Evolutionary conservation across 2,888 invertebrate species (phyloP).

Genomic region (Dolichopus griseipennis): DNA sequence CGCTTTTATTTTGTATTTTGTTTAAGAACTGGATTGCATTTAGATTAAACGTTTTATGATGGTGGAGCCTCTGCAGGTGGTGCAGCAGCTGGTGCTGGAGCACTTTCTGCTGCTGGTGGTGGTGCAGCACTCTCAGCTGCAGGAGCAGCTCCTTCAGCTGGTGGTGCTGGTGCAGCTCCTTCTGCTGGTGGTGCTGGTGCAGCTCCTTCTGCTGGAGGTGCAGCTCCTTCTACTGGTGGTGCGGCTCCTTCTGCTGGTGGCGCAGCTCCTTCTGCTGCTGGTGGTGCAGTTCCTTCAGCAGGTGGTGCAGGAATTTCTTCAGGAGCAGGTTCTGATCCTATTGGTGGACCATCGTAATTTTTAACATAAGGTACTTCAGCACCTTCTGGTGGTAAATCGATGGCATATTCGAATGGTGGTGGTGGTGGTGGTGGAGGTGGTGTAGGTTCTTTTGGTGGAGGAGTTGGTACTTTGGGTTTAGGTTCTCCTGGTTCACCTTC

Average conservation of each 20-base stretch:
- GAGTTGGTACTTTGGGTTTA: constrained; percentile 23
- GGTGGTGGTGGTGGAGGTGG: constrained; percentile 43
- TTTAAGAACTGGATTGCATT: constrained; percentile 21
- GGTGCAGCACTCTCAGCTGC: constrained; percentile 25
- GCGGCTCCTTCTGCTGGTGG: constrained; percentile 23
- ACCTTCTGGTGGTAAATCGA: constrained; percentile 44
- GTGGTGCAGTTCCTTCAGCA: constrained; percentile 33
- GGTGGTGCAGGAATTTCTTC: constrained; percentile 34
- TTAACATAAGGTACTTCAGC: constrained; percentile 44
- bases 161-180: constrained; percentile 26
- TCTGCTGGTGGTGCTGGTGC: constrained; percentile 28
- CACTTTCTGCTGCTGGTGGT: constrained; percentile 25
- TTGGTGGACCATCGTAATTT: constrained; percentile 37
- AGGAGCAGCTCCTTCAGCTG: constrained; percentile 26
- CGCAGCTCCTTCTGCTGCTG: constrained; percentile 34
- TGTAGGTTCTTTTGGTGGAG: constrained; percentile 38
- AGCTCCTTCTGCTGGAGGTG: constrained; percentile 33
- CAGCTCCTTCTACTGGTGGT: constrained; percentile 27
- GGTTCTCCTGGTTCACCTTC: constrained; percentile 27
- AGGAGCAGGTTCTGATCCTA: constrained; percentile 33
- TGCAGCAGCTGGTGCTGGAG: constrained; percentile 25
- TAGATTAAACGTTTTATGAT: constrained; percentile 18
- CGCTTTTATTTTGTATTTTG: constrained; percentile 12
- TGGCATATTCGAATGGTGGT: constrained; percentile 42
- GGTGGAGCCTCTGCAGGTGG: constrained; percentile 19